Percentiles rank a stretch among this genome's conserved stretches.
phyloP scores from a whole-genome alignment of 2,888 invertebrate species.

The Lasioglossum villosulum region DNA sequence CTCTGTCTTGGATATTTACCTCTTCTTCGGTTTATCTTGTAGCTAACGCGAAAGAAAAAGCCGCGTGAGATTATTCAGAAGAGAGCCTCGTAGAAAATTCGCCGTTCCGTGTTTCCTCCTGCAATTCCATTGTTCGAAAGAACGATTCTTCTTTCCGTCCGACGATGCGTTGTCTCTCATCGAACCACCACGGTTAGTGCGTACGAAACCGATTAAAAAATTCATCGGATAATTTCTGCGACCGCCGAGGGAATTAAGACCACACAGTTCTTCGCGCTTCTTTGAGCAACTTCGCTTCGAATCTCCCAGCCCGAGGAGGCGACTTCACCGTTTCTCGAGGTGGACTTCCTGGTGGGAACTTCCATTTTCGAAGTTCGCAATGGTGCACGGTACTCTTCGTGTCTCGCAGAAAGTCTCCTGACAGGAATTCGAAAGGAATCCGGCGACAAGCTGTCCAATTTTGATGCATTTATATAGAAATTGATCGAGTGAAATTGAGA shows the following conservation, averaged over 20 bases:
- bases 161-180: neutral
- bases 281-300: neutral
- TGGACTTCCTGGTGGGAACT: neutral
- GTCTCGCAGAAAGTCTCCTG: too few species aligned
- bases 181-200: neutral
- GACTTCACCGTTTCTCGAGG: neutral
- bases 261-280: neutral
- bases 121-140: neutral
- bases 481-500: too few species aligned
- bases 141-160: neutral
- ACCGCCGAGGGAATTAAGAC: neutral
- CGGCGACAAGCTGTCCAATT: too few species aligned
- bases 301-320: neutral
- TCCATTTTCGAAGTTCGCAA: too few species aligned
- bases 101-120: neutral
- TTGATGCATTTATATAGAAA: too few species aligned
- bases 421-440: too few species aligned
- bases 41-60: neutral
- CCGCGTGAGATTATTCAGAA: neutral
- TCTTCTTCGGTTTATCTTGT: neutral
- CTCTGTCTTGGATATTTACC: neutral
- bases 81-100: neutral
- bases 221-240: neutral
- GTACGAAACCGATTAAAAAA: neutral
- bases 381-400: too few species aligned